Base-by-base conservation (phyloP, 1,140 invertebrate species). In the Nixonia krombeini region DNA sequence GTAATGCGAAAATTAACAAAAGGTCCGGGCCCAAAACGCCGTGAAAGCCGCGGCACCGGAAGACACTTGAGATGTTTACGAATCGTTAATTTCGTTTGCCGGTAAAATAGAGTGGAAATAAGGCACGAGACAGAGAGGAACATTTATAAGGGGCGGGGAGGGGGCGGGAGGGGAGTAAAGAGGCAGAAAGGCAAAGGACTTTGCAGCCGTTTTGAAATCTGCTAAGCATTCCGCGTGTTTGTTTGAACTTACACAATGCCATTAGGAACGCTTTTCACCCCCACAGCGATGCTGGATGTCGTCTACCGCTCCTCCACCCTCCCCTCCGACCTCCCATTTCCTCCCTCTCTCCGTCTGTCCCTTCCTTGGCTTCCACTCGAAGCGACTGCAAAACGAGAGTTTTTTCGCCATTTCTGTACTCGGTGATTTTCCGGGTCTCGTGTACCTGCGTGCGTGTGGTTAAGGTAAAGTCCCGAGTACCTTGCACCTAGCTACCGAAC, bases 231-330 rank as follows among this genome's bases (percentile, higher is more conserved):
- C 53, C 63, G 52, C 51, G 63, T 74, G 70, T 78, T 76, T 73
- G 70, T 76, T 76, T 76, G 64, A 78, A 72, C 61, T 66, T 56
- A 28, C 40, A 74, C 74, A 76, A 76, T 76, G 71, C 68, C 74
- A 76, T 78, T 76, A 76, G 57, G 61, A 74, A 64, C 57, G 62
- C 67, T 70, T 77, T 77, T 69, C 64, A 67, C 37, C 42, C 42
- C 49, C 45, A 37, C 35, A 53, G 42, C 50, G 44, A 66, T 65
- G 45, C 45, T 58, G 56, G 52, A 58, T 61, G 59, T 62, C 70
- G 71, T 66, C 66, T 58, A 28, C 49, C 41, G 44, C 51, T 47
- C 23, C 28, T 37, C 25, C 50, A 18, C 5, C 15, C 7, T n/a
- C 2, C 26, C 1, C 42, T 10, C 10, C 41, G 12, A 58, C 31